These are phyloP conservation scores for Burhinus bistriatus DNA, from an alignment of 2,113 vertebrate species.

Conservation along the genomic window DNA sequence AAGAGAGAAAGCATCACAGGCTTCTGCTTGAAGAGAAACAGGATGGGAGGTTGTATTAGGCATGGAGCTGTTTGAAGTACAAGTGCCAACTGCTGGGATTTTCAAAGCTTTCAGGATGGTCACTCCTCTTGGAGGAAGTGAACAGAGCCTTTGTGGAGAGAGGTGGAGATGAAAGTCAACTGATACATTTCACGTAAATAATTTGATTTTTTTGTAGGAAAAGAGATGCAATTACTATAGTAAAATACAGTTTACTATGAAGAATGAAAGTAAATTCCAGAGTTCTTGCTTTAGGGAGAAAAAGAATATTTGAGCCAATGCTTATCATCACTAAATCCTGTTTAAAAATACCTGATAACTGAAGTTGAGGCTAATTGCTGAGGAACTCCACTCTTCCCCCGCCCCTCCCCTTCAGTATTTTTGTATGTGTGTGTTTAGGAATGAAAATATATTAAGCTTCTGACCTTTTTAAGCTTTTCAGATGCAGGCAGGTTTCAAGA, in stretches of 20 bases:
- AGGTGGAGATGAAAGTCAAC: neutral
- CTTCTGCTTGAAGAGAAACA: neutral
- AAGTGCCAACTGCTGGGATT: neutral
- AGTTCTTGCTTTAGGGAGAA: neutral
- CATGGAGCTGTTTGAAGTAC: rapidly evolving
- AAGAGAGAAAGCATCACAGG: neutral
- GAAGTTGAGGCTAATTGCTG: neutral
- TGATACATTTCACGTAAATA: neutral
- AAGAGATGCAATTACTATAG: neutral
- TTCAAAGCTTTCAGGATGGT: neutral
- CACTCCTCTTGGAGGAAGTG: rapidly evolving
- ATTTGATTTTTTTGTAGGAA: neutral
- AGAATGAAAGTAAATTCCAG: neutral
- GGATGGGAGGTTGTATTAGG: neutral
- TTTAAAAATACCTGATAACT: neutral
- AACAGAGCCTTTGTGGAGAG: neutral
- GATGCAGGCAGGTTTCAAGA: neutral
- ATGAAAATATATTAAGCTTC: neutral
- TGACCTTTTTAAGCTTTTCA: neutral
- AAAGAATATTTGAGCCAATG: neutral
- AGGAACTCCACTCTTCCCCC: neutral
- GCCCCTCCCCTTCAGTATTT: too few relatives aligned
- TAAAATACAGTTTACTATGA: neutral
- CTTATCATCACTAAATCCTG: neutral
- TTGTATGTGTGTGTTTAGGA: neutral